Conservation (phyloP, 1,140 invertebrate genomes). For the Caerostris extrusa region DNA sequence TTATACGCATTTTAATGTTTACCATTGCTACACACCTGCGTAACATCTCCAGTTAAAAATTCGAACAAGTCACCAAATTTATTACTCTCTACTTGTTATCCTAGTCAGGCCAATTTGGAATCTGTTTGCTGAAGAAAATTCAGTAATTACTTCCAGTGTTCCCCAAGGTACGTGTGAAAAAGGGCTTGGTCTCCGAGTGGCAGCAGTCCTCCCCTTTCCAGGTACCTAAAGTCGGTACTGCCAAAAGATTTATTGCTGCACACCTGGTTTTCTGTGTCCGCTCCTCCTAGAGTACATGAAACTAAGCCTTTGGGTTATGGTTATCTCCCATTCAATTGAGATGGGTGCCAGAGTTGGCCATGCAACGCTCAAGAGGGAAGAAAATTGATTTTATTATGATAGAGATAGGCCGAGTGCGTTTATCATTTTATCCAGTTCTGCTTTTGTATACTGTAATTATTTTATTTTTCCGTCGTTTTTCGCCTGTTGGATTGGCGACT, state of each 20-base stretch:
- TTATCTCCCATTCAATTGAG: conserved; percentile 23
- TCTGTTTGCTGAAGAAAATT: conserved; percentile 70
- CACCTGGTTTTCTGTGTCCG: conserved; percentile 71
- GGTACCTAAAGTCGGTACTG: neutral
- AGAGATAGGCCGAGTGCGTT: neutral
- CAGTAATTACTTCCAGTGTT: conserved; percentile 64
- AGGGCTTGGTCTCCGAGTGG: conserved; percentile 61
- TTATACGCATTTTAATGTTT: neutral
- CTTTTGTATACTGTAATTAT: neutral
- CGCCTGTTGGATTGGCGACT: too few species aligned
- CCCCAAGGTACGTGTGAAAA: conserved; percentile 75
- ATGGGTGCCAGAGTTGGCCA: conserved; percentile 37
- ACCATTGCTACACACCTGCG: conserved; percentile 29
- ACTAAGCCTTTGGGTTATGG: conserved; percentile 46
- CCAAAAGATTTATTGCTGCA: conserved; percentile 72
- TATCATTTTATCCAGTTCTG: conserved; percentile 15
- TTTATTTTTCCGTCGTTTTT: neutral
- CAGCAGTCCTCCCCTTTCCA: conserved; percentile 18
- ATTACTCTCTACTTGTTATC: conserved; percentile 65
- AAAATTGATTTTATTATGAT: conserved; percentile 8
- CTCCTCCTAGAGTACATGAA: conserved; percentile 29
- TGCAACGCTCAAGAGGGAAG: neutral
- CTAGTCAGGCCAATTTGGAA: conserved; percentile 72
- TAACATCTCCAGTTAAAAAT: neutral
- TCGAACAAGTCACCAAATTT: conserved; percentile 59